Percentiles rank a stretch among this genome's conserved stretches.
These are phyloP conservation scores for Alectoris magna DNA, from an alignment of 2,797 vertebrate species.

Conservation along the genomic window DNA sequence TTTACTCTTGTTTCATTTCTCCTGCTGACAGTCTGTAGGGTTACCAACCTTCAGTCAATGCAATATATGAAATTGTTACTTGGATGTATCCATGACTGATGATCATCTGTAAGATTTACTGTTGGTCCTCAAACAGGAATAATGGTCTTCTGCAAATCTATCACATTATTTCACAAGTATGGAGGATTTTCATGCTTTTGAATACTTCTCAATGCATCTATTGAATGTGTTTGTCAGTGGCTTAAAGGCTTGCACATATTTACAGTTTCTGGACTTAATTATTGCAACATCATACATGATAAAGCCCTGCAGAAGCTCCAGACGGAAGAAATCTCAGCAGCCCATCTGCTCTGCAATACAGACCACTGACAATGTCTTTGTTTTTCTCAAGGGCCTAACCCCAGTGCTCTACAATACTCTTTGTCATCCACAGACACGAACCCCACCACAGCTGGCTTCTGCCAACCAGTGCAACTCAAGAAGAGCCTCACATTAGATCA, in stretches of 20 bases:
- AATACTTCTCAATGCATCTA: not conserved
- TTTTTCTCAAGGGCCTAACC: not conserved
- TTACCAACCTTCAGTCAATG: not conserved
- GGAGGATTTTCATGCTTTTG: not conserved
- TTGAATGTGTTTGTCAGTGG: not conserved
- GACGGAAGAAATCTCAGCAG: not conserved
- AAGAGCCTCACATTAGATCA: not conserved
- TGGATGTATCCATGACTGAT: not conserved
- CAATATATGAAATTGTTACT: not conserved
- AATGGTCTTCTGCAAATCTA: not conserved
- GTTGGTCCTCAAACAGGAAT: not conserved
- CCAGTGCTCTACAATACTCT: not conserved
- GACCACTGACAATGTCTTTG: not conserved
- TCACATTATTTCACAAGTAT: not conserved
- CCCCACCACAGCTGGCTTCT: rapidly evolving
- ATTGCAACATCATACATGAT: not conserved
- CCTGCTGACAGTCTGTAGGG: not conserved
- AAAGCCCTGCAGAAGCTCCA: not conserved
- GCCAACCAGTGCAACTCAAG: not conserved
- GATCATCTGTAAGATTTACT: not conserved
- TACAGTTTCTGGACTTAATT: not conserved
- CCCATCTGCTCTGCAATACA: not conserved
- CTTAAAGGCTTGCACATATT: not conserved
- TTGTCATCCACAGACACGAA: rapidly evolving
- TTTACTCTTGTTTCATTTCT: not conserved